A percentile compares a stretch with the other conserved stretches of the same genome.
phyloP scores from a whole-genome alignment of 2,797 vertebrate species.

The Acrocephalus scirpaceus region DNA sequence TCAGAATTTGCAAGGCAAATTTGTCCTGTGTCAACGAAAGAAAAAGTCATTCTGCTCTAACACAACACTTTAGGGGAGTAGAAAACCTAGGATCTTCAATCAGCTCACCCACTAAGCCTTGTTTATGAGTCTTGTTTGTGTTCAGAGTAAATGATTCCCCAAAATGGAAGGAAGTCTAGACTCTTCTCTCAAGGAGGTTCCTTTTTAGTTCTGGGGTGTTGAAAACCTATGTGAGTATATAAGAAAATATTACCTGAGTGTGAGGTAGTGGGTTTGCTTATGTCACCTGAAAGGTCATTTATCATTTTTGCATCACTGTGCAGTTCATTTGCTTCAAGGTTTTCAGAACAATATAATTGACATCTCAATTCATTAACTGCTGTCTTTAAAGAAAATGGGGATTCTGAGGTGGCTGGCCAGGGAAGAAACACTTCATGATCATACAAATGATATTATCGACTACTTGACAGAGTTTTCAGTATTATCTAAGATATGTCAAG shows the following conservation, averaged over 20 bases:
- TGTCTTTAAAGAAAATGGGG: background rate
- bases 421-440: background rate
- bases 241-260: background rate
- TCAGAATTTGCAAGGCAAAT: background rate
- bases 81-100: background rate
- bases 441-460: background rate
- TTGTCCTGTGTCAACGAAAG: background rate
- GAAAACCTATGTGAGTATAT: background rate
- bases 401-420: background rate
- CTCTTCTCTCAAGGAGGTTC: background rate
- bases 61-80: background rate
- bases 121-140: background rate
- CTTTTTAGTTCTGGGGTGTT: background rate
- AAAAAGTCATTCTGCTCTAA: background rate
- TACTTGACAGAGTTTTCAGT: background rate
- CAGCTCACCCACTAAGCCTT: background rate
- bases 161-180: background rate
- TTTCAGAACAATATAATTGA: background rate
- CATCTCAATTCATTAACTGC: slow-evolving; percentile 9
- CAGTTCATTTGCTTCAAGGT: background rate
- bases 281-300: background rate
- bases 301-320: background rate
- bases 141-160: background rate
- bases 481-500: background rate
- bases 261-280: background rate